Conservation (phyloP, 1,140 invertebrate species). For the Tetraneura akinire region DNA sequence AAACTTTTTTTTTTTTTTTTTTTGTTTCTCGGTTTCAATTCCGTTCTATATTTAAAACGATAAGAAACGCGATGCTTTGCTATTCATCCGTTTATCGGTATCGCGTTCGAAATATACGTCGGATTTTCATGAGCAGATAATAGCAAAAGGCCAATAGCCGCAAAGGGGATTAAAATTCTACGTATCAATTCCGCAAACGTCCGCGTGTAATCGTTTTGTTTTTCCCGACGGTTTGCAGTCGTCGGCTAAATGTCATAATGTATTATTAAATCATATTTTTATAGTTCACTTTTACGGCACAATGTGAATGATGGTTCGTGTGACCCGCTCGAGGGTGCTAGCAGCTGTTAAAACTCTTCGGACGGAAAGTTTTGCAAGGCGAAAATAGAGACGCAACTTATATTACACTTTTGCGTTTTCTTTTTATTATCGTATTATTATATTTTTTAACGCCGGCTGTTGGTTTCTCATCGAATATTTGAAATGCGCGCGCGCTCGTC, state of each 20-base stretch:
- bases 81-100: no score
- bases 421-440: not conserved
- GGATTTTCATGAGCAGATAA: no score
- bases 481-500: not conserved
- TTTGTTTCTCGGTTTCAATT: no score
- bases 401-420: not conserved
- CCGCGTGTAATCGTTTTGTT: not conserved
- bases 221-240: not conserved
- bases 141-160: no score
- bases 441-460: not conserved
- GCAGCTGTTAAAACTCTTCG: conserved; percentile 25
- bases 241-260: not conserved
- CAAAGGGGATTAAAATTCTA: no score
- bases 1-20: no score
- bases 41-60: no score
- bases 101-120: not conserved
- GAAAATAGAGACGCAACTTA: not conserved
- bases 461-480: not conserved
- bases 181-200: no score
- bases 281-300: not conserved
- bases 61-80: no score
- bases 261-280: no score
- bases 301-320: not conserved
- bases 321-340: not conserved
- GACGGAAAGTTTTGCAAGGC: conserved; percentile 6